Conservation (phyloP, 2,888 invertebrate genomes). For the Trichopoda pennipes region DNA sequence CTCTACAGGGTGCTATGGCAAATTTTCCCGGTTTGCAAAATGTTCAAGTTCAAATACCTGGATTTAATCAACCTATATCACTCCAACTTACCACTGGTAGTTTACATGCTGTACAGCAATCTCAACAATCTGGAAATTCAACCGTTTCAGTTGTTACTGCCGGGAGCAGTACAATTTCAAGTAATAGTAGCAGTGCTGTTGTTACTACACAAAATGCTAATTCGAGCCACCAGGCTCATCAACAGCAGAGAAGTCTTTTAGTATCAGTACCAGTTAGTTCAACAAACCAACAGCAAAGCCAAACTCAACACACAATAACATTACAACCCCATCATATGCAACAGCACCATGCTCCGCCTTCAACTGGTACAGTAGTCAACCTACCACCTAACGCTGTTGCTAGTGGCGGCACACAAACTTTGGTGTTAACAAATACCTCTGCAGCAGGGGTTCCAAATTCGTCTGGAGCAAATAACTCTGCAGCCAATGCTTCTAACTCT, state of each 20-base stretch:
- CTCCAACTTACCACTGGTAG: conserved; percentile 87
- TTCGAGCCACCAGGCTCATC: conserved; percentile 71
- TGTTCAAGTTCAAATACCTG: conserved; percentile 89
- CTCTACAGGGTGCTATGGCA: conserved; percentile 83
- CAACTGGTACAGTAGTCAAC: conserved; percentile 81
- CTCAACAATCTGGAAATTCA: conserved; percentile 60
- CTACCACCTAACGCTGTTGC: conserved; percentile 74
- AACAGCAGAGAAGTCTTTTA: conserved; percentile 83
- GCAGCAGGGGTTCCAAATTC: conserved; percentile 63
- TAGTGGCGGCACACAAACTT: conserved; percentile 80
- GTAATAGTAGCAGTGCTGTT: conserved; percentile 57
- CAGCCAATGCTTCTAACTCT: conserved; percentile 45
- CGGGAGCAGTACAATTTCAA: conserved; percentile 62
- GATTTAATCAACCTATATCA: conserved; percentile 92
- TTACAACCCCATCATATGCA: conserved; percentile 78
- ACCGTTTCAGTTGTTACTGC: conserved; percentile 67
- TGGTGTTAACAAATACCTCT: conserved; percentile 78
- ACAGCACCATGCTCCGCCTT: conserved; percentile 79
- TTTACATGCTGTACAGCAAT: conserved; percentile 79
- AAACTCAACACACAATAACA: conserved; percentile 75
- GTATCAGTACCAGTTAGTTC: conserved; percentile 85
- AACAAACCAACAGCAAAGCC: conserved; percentile 77
- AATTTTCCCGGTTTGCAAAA: conserved; percentile 87
- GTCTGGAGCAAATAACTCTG: conserved; percentile 51
- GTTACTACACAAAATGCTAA: conserved; percentile 52